These are phyloP conservation scores for Dreissena rostriformis DNA, from an alignment of 1,140 invertebrate genomes.

Conservation along the genomic window DNA sequence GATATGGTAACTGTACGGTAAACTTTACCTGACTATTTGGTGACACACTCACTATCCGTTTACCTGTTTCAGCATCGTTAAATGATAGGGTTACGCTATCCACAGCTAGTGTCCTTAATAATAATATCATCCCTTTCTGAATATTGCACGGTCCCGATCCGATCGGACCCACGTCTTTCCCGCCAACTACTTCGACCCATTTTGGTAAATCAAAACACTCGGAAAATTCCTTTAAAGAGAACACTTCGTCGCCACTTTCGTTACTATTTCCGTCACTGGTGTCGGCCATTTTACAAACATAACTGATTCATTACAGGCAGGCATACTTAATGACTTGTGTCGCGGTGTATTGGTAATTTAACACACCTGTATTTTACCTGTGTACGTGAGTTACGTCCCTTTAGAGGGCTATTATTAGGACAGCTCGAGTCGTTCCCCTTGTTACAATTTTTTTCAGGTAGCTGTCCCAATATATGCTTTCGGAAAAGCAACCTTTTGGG, in stretches of 20 bases:
- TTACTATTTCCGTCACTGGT: conserved; percentile 46
- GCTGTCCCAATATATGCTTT: too few relatives aligned
- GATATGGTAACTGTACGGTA: conserved; percentile 40
- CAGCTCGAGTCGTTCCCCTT: too few relatives aligned
- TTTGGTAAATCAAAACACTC: conserved; percentile 53
- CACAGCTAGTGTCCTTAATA: conserved; percentile 49
- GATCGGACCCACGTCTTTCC: conserved; percentile 11
- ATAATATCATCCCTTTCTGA: conserved; percentile 52
- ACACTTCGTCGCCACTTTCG: conserved; percentile 33
- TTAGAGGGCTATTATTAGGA: neutral
- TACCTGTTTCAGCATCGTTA: conserved; percentile 48
- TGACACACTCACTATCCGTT: conserved; percentile 41
- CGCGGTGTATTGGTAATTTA: conserved; percentile 13
- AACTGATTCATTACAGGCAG: neutral
- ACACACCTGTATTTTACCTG: conserved; percentile 44
- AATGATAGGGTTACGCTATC: conserved; percentile 52
- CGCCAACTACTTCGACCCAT: conserved; percentile 52
- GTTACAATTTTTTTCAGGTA: too few relatives aligned
- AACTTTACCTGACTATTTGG: conserved; percentile 49
- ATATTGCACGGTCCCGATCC: conserved; percentile 50
- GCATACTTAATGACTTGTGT: conserved; percentile 1
- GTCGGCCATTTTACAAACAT: conserved; percentile 52
- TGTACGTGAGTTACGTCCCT: conserved; percentile 39
- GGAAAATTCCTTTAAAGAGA: conserved; percentile 45
- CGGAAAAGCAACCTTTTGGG: too few relatives aligned